Conservation (phyloP, 2,113 vertebrate species). For the Craseonycteris thonglongyai region DNA sequence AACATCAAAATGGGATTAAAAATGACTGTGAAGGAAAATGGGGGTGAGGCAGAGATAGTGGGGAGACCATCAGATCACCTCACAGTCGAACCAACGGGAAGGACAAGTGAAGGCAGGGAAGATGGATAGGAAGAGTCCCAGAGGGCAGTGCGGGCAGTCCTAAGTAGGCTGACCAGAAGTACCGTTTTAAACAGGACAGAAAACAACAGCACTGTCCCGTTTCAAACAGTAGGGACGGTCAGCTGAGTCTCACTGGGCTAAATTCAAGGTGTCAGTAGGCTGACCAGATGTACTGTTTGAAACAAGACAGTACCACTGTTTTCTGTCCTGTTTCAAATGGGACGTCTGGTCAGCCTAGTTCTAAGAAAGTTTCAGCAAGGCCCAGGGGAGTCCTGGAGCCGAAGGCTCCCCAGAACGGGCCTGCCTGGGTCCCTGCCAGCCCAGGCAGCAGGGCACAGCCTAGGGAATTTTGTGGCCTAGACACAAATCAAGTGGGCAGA, state of each 20-base stretch:
- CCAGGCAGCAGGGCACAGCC: neutral
- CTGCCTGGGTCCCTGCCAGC: neutral
- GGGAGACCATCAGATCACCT: too few relatives aligned
- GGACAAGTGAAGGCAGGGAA: neutral
- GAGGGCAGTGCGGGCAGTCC: accelerated
- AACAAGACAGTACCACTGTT: too few relatives aligned
- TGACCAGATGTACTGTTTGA: too few relatives aligned
- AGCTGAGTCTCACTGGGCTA: too few relatives aligned
- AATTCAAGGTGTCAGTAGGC: too few relatives aligned
- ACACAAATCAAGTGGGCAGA: neutral
- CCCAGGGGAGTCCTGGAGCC: neutral
- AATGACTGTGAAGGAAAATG: accelerated
- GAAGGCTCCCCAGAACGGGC: accelerated
- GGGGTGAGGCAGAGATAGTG: accelerated
- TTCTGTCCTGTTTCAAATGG: too few relatives aligned
- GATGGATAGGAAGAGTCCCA: too few relatives aligned
- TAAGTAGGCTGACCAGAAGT: too few relatives aligned
- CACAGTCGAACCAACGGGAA: neutral
- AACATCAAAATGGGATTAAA: neutral
- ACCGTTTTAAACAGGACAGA: too few relatives aligned
- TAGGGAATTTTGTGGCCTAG: accelerated
- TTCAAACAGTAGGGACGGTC: too few relatives aligned
- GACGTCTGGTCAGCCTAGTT: too few relatives aligned
- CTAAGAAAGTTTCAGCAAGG: neutral
- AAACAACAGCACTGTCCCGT: too few relatives aligned